phyloP scores from a whole-genome alignment of 2,797 vertebrate genomes.

The Paratrypauchen microcephalus region DNA sequence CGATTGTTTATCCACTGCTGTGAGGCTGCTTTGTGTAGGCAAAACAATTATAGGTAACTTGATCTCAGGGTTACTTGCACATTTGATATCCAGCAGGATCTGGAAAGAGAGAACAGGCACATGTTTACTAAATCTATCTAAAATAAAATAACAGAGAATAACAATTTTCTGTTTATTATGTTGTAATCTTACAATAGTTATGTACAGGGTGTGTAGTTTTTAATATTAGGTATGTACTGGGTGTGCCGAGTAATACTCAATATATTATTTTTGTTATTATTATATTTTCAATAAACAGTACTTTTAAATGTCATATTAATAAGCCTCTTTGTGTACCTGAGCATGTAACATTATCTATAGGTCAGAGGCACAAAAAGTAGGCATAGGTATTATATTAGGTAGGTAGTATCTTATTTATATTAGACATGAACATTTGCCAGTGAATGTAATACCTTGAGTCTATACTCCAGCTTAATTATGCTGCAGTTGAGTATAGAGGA shows the following conservation, averaged over 20 bases:
- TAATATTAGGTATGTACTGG: too few relatives aligned
- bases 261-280: too few relatives aligned
- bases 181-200: too few relatives aligned
- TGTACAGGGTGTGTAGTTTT: too few relatives aligned
- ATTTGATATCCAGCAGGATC: conserved; percentile 69
- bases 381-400: neutral
- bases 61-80: conserved; percentile 58
- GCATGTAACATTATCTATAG: neutral
- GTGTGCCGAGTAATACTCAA: too few relatives aligned
- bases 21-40: conserved; percentile 16
- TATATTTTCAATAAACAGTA: neutral
- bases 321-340: too few relatives aligned
- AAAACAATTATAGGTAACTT: conserved; percentile 72
- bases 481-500: conserved; percentile 66
- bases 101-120: conserved; percentile 24
- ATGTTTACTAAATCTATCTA: neutral
- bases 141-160: neutral
- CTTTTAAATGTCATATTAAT: neutral
- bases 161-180: too few relatives aligned
- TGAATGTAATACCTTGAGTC: conserved; percentile 78
- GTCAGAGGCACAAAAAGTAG: neutral
- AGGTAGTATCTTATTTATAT: neutral
- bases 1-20: neutral
- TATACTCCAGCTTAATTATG: conserved; percentile 71
- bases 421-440: neutral